phyloP scores from a whole-genome alignment of 2,113 vertebrate species.

The Pomatostomus ruficeps region DNA sequence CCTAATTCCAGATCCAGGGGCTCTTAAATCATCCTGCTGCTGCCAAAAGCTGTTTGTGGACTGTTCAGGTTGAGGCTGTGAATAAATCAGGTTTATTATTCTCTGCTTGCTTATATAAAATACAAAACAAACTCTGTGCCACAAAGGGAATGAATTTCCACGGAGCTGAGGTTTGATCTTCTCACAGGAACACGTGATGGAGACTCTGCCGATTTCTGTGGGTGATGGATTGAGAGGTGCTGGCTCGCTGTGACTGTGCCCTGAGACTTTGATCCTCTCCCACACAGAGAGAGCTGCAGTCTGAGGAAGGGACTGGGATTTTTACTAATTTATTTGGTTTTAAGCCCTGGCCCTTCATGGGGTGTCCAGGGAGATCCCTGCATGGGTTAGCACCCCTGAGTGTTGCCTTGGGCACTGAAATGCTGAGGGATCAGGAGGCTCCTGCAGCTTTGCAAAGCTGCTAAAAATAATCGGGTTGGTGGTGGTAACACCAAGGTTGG shows the following conservation, averaged over 20 bases:
- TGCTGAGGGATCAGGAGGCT: fast-evolving
- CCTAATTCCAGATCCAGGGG: background rate
- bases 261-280: background rate
- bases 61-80: background rate
- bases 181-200: fast-evolving
- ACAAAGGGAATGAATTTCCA: background rate
- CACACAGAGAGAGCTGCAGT: fast-evolving
- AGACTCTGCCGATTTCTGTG: background rate
- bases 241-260: background rate
- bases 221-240: background rate
- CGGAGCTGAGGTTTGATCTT: background rate
- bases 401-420: background rate
- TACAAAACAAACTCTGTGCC: background rate
- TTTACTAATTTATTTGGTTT: background rate
- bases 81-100: background rate
- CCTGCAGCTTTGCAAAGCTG: background rate
- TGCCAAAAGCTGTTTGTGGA: fast-evolving
- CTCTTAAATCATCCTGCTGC: background rate
- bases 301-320: background rate
- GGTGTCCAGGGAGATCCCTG: fast-evolving
- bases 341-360: fast-evolving
- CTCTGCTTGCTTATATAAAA: background rate
- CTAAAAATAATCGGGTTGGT: background rate
- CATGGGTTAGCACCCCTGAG: background rate
- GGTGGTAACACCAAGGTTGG: fast-evolving